phyloP scores from a whole-genome alignment of 2,888 invertebrate genomes.

The Tetragonisca angustula region DNA sequence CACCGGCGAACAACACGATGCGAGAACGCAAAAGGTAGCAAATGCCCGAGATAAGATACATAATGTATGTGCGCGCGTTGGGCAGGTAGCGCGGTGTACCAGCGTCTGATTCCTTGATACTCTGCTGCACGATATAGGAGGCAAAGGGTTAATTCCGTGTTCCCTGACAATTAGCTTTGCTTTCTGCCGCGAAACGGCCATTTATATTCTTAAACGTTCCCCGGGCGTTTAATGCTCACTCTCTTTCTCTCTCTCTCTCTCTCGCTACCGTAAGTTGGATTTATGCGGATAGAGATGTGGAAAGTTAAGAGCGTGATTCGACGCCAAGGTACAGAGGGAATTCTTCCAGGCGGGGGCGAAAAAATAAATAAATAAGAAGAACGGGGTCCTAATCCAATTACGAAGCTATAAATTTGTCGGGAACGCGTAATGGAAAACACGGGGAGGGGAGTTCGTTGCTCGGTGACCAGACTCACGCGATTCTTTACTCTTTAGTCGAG shows the following conservation, averaged over 20 bases:
- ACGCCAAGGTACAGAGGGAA: background rate
- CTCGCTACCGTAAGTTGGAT: background rate
- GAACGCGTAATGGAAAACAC: background rate
- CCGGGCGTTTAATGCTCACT: background rate
- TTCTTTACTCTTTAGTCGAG: too few species aligned
- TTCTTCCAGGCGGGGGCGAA: background rate
- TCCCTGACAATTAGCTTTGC: conserved; percentile 15
- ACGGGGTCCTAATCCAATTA: background rate
- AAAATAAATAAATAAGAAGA: background rate
- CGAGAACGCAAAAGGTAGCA: background rate
- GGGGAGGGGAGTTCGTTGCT: background rate
- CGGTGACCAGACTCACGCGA: background rate
- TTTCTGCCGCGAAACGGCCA: background rate
- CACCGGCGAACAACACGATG: background rate
- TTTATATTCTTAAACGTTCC: conserved; percentile 5
- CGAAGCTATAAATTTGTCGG: background rate
- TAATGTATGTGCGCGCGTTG: background rate
- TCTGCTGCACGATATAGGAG: background rate
- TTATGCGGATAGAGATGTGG: background rate
- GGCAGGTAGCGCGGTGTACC: background rate
- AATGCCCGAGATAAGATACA: conserved; percentile 8
- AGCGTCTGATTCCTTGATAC: background rate
- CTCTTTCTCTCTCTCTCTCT: too few species aligned
- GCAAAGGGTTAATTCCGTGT: conserved; percentile 12
- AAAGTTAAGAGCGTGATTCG: background rate